Base-by-base conservation (phyloP, 2,113 vertebrate species). In the Sphaerodactylus townsendi region DNA sequence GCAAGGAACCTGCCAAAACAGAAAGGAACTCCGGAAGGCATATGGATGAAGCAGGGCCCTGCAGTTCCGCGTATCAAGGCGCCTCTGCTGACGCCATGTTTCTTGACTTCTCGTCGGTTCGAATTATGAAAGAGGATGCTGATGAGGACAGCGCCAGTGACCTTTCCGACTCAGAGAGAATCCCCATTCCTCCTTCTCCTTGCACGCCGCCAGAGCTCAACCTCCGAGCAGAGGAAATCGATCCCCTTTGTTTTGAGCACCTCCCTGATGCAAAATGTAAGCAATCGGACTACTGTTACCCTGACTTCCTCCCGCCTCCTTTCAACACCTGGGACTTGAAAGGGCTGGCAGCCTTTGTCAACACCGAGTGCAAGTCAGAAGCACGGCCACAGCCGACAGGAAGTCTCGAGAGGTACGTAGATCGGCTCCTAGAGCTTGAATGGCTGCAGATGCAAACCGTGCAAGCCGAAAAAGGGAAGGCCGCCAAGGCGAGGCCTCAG, bases 91-190 rank as follows among this genome's bases (percentile, higher is more conserved):
- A 53, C 62, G 82, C 75, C 69, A 71, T 96, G 90, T 94, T 96
- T 53, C 93, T 96, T 19, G 94, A 95, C 82, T 94, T 96, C 35
- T 86, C 92, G 70, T 95, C 96, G 0, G 77, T 95, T 82, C 91
- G 87, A 4, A 92, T 95, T 41, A 90, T 95, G n/a, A 95, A 93
- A 89, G 98, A 90, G 64, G 95, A 94, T 37, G 91, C 90, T 1
- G 97, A 97, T 81, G 97, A 96, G 50, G 98, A 99, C 66, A 98
- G 97, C 3, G 97, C 97, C 73, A 98, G 97, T 0, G 98, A 99
- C 76, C 92, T 98, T 76, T 99, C 98, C 0, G 98, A 99, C 78
- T 97, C 97, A 0, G 98, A 99, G 82, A 96, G 96, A 80, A 87
- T 96, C 69, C 95, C 95, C 25, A 81, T 92, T 6, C 94, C 92